Evolutionary conservation across 2,888 invertebrate genomes (phyloP), one percentile per base, ranked within the genome.

Genomic region (Tachina lurida): DNA sequence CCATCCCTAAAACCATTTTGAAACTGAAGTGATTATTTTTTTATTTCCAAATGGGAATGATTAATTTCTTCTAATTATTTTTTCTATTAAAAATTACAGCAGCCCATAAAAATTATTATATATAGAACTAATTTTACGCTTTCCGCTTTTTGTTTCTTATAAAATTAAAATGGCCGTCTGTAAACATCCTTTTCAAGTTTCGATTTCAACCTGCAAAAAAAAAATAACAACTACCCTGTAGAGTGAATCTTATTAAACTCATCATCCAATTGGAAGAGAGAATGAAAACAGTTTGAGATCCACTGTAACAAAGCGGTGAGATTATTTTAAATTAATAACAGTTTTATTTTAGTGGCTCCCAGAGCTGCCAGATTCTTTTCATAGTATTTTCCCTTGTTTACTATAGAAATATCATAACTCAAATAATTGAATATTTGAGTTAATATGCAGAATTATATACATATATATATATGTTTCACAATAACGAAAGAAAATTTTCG

Each of bases 111-210:
- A 73, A 49, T 60, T 17, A 0, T 47, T 3, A 9, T 47, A 8
- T 3, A 9, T 47, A 8, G 13, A 15, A 54, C 13, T 39, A 17
- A 49, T 17, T 47, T 10, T 62, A 3, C n/a, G 41, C 52, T 10
- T 43, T 63, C 43, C 22, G 10, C 45, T 60, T 49, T 43, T 9
- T 68, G 19, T 41, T 43, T 17, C 19, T 17, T 41, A n/a, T 0
- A 2, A 22, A 78, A 70, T 52, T 39, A 78, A 78, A 68, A 78
- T 78, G 68, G 77, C 77, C 31, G 68, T 43, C 60, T 2, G 31
- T 62, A 22, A 52, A 70, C 60, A 70, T 77, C 67, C 49, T 68
- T 77, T 49, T 17, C 45, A 62, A 17, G 62, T 17, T 41, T 62
- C 7, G 17, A 62, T 10, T 43, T 43, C 7, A 62, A 62, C 43